Percentiles rank a stretch among this genome's conserved stretches.
Conservation (phyloP, 2,888 invertebrate species). For the Volucella bombylans region DNA sequence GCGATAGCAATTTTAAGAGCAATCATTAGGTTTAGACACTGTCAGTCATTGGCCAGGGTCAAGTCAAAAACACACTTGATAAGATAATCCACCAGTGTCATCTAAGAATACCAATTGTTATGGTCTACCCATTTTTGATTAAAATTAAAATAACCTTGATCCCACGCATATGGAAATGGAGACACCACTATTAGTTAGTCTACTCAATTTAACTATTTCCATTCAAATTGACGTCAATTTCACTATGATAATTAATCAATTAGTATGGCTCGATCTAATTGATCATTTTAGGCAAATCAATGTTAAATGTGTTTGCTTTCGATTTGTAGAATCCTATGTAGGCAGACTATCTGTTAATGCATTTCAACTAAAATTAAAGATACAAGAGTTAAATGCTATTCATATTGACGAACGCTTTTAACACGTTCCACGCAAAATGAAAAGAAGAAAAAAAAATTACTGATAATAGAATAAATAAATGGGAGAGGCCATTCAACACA, state of each 20-base stretch:
- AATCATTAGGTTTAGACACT: too few species aligned
- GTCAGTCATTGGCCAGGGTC: too few species aligned
- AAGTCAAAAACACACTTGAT: too few species aligned
- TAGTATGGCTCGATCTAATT: constrained; percentile 41
- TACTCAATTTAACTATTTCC: constrained; percentile 9
- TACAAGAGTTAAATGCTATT: too few species aligned
- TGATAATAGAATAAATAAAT: neutral
- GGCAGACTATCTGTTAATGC: too few species aligned
- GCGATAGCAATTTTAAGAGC: too few species aligned
- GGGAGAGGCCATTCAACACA: constrained; percentile 25
- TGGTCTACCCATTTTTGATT: neutral
- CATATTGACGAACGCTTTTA: constrained; percentile 55
- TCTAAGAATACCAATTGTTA: neutral
- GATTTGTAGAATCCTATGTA: neutral
- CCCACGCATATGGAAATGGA: neutral
- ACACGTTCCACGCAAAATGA: constrained; percentile 31
- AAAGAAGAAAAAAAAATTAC: neutral
- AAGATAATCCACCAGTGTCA: too few species aligned
- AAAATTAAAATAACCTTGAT: neutral
- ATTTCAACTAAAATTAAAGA: too few species aligned
- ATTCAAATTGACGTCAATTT: constrained; percentile 45
- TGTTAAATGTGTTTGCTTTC: too few species aligned
- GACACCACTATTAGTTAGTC: neutral
- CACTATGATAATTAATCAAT: constrained; percentile 30
- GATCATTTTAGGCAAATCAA: constrained; percentile 7